Base-by-base conservation (phyloP, 1,140 invertebrate genomes). In the Harpegnathos saltator region DNA sequence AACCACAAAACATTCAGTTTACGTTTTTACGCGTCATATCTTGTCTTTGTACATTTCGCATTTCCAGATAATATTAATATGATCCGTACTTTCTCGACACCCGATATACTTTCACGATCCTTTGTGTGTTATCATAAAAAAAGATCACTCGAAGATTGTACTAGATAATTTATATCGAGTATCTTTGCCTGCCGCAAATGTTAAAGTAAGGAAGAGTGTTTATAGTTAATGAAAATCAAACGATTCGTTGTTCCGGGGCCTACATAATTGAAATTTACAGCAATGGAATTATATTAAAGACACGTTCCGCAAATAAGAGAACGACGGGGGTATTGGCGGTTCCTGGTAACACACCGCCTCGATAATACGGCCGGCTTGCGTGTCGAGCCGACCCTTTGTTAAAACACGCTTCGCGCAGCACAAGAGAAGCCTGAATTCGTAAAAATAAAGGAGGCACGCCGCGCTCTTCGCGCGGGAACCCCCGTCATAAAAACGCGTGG, bases 381-480 rank as follows among this genome's bases (percentile, higher is more conserved):
- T 74, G 72, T 3, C 44, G 24, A 59, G 11, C 12, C 9, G n/a
- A 15, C 11, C 29, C 38, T 65, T 77, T 77, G 66, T 75, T 22
- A 54, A 38, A 38, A 66, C 11, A n/a, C 44, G 38, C 58, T 19
- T 50, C 14, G 58, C 54, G 4, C 72, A 44, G 58, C 54, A 0
- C 72, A 44, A 15, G 17, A 65, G n/a, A 26, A 19, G 38, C 33
- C 38, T 59, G 33, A 74, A 77, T 77, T 77, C 48, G 61, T 65
- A 54, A 77, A 66, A 77, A 65, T 54, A 22, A 22, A 48, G 1
- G 0, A 54, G 17, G 12, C 3, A 68, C 3, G 5, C 44, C 11
- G 44, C n/a, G n/a, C n/a, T 54, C 17, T 56, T 19, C 3, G n/a
- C 3, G n/a, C 48, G 26, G 4, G 7, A 50, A 38, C 15, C 38